A percentile compares a stretch with the other conserved stretches of the same genome.
Conservation (phyloP, 2,888 invertebrate species). For the Rhingia campestris region DNA sequence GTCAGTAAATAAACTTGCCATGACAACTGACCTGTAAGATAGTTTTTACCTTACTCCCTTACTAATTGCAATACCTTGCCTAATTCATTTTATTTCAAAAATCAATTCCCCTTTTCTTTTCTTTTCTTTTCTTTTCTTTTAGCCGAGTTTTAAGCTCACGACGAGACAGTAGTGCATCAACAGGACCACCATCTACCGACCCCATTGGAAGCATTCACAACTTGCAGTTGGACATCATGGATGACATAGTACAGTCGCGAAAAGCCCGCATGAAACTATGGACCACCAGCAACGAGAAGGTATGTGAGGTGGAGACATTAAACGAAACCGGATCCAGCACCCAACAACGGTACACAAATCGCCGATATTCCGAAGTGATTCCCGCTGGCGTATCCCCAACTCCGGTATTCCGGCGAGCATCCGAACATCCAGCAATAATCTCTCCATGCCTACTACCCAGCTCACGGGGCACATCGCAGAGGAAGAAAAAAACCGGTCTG, state of each 20-base stretch:
- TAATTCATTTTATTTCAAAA: too few species aligned
- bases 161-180: constrained; percentile 82
- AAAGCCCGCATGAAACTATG: constrained; percentile 93
- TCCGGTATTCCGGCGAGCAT: constrained; percentile 87
- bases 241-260: constrained; percentile 91
- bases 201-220: constrained; percentile 91
- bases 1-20: too few species aligned
- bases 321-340: constrained; percentile 86
- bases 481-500: constrained; percentile 84
- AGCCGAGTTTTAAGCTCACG: constrained; percentile 81
- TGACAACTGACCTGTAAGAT: too few species aligned
- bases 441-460: constrained; percentile 79
- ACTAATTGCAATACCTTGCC: too few species aligned
- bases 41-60: too few species aligned
- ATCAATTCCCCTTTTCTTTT: too few species aligned
- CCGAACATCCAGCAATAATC: constrained; percentile 87
- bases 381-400: constrained; percentile 82
- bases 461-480: constrained; percentile 78
- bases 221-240: constrained; percentile 93
- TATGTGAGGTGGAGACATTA: constrained; percentile 92
- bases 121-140: constrained; percentile 79
- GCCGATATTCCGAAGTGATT: constrained; percentile 89
- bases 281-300: constrained; percentile 91
- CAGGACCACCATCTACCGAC: constrained; percentile 89
- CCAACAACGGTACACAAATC: constrained; percentile 86